Evolutionary conservation across 1,140 invertebrate species (phyloP), one percentile per base, ranked within the genome.

Genomic region (Liolophura sinensis): DNA sequence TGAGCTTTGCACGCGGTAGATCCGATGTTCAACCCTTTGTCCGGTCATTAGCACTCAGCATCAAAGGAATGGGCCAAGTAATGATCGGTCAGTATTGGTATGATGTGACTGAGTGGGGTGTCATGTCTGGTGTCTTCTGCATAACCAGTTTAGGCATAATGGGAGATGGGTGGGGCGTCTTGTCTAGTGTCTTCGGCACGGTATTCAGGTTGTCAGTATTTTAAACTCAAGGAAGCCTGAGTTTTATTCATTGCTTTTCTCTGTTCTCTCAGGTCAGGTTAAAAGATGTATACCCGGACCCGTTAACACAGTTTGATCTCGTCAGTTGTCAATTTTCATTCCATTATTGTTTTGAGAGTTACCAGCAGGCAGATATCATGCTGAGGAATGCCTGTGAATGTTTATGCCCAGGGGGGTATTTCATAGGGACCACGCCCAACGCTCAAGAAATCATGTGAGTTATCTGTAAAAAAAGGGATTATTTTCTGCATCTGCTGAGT

Each of bases 241-340:
- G 12, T 3, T 52, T 52, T 5, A 20, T 24, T 20, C 18, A 22
- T 49, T 20, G 15, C 60, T 47, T 15, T 60, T 52, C 40, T 58
- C 54, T 70, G 62, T 72, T 70, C 69, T 68, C 79, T 62, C 79
- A 91, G 90, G 84, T 83, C 24, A 88, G 89, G 25, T 82, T 97
- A 1, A 88, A 90, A 61, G 89, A 88, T 72, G 87, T 87, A 66
- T 94, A 91, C 76, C 86, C 88, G 71, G 90, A 94, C 83, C 88
- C 90, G 7, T 90, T 90, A 49, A 88, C 64, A 27, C 56, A 90
- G 74, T 88, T 99, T 77, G 93, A 99, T 84, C 74, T 99, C 6
- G 92, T 95, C 0, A 97, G 94, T 76, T 97, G 95, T 82, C 98
- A 99, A 84, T 99, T 99, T 89, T 92, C 96, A 24, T 92, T 99